Evolutionary conservation across 2,797 vertebrate genomes (phyloP).

Genomic region (Myotis daubentonii): DNA sequence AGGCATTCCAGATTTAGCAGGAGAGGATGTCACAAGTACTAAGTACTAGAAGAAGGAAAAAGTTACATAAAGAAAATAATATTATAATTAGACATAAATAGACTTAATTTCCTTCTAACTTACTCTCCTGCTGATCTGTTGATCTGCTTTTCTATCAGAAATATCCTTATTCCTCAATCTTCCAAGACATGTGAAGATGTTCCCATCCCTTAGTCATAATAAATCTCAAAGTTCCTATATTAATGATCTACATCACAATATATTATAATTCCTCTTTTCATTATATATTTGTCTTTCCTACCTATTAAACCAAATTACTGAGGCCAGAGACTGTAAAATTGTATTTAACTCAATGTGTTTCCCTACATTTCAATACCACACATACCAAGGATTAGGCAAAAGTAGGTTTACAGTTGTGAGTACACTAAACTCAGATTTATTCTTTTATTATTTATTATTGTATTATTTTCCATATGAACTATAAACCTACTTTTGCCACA

Average conservation of each 20-base stretch:
- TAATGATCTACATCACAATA: not conserved
- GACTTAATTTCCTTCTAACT: not conserved
- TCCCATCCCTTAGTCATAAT: not conserved
- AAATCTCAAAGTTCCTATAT: constrained; percentile 19
- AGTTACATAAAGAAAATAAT: constrained; percentile 3
- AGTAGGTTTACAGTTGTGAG: not conserved
- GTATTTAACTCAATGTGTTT: constrained; percentile 9
- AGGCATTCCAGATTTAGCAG: not conserved
- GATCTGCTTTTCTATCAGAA: not conserved
- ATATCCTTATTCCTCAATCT: not conserved
- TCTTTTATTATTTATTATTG: not conserved
- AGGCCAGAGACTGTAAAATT: constrained; percentile 1
- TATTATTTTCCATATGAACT: not conserved
- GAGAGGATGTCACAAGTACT: not conserved
- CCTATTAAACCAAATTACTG: constrained; percentile 7
- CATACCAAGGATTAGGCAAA: not conserved
- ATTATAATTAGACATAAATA: not conserved
- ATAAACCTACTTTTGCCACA: not conserved
- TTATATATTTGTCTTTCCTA: constrained; percentile 4
- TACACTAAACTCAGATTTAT: not conserved
- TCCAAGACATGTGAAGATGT: not conserved
- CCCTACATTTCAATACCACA: constrained; percentile 30
- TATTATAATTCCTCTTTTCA: not conserved
- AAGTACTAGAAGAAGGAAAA: not conserved
- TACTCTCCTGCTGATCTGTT: not conserved